These are phyloP conservation scores for Siderastrea radians DNA, from an alignment of 92 coral and sea anemone genomes.

Conservation along the genomic window DNA sequence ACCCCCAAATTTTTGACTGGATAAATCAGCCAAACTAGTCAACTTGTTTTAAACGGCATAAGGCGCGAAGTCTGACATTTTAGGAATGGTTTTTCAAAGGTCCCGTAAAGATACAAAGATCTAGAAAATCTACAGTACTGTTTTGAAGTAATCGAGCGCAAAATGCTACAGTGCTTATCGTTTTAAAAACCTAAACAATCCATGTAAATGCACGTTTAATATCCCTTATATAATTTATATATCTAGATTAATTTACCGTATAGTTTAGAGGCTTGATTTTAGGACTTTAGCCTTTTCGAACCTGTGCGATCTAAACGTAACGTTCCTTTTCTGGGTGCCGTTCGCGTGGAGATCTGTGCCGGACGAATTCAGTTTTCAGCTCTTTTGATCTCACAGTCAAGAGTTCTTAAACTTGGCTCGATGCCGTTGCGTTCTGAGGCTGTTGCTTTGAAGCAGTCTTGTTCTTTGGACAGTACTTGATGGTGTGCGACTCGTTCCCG, in stretches of 20 bases:
- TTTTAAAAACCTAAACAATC: slow-evolving; percentile 20
- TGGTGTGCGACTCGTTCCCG: slow-evolving; percentile 97
- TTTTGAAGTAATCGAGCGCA: background rate
- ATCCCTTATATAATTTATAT: slow-evolving; percentile 38
- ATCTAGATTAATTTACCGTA: slow-evolving; percentile 41
- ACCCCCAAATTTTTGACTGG: slow-evolving; percentile 22
- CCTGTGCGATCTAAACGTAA: background rate
- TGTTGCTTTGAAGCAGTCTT: slow-evolving; percentile 81
- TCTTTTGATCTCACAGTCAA: background rate
- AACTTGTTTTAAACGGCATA: background rate
- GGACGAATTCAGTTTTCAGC: too few relatives aligned
- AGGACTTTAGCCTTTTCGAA: slow-evolving; percentile 22
- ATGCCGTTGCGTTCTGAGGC: background rate
- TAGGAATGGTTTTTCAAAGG: slow-evolving; percentile 18
- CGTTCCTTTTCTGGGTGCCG: background rate
- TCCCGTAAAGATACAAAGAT: slow-evolving; percentile 13
- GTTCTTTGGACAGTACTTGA: slow-evolving; percentile 99
- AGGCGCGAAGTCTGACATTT: slow-evolving; percentile 10
- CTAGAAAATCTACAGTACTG: slow-evolving; percentile 37
- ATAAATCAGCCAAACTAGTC: slow-evolving; percentile 11
- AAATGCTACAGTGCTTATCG: background rate
- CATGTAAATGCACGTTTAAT: slow-evolving; percentile 34
- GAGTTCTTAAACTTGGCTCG: slow-evolving; percentile 52
- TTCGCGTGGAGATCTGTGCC: background rate
- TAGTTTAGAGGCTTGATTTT: slow-evolving; percentile 32